Conservation (phyloP, 2,113 vertebrate genomes). For the Mustela lutreola region DNA sequence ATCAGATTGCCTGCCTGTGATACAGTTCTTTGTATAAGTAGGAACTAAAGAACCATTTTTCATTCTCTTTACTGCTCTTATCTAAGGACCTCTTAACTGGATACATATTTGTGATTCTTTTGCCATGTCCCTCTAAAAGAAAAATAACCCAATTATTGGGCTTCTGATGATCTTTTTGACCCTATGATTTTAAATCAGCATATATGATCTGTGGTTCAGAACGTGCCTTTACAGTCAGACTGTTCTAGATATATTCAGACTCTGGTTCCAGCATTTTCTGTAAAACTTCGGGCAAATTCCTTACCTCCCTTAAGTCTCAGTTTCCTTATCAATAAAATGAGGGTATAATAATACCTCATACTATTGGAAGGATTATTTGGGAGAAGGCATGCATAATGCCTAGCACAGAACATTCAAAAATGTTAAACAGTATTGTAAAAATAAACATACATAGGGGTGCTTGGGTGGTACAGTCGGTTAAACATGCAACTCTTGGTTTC, state of each 20-base stretch:
- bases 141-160: not conserved
- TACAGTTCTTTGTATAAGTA: not conserved
- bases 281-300: not conserved
- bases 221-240: not conserved
- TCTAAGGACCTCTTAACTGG: slow-evolving; percentile 27
- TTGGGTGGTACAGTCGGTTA: not conserved
- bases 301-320: not conserved
- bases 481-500: not conserved
- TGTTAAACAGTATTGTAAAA: slow-evolving; percentile 34
- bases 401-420: slow-evolving; percentile 1
- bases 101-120: slow-evolving; percentile 11
- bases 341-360: not conserved
- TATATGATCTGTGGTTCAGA: slow-evolving; percentile 15
- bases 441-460: not conserved
- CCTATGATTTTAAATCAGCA: slow-evolving; percentile 46
- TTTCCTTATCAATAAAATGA: slow-evolving; percentile 40
- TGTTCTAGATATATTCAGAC: slow-evolving; percentile 12
- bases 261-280: slow-evolving; percentile 15
- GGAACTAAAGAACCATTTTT: slow-evolving; percentile 44
- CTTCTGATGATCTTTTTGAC: not conserved
- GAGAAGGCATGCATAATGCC: not conserved
- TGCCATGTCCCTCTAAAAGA: not conserved
- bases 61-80: not conserved
- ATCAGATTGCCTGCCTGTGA: not conserved
- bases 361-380: slow-evolving; percentile 20